phyloP scores from a whole-genome alignment of 1,140 invertebrate genomes.

The Gerris buenoi region DNA sequence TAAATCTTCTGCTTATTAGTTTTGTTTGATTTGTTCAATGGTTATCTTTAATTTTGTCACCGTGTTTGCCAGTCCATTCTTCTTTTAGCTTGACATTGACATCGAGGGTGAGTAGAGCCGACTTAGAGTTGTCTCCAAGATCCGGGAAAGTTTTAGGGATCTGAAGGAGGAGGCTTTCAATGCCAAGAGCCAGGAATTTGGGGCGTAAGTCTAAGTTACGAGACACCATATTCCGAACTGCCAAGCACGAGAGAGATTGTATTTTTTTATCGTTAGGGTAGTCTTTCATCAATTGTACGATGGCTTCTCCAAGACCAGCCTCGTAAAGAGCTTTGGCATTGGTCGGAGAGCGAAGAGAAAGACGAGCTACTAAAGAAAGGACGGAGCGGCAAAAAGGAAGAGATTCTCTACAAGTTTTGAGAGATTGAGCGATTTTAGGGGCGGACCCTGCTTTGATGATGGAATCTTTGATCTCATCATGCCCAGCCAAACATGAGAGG shows the following conservation, averaged over 20 bases:
- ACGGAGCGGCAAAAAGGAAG: neutral
- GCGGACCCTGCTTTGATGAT: neutral
- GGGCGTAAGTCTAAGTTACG: neutral
- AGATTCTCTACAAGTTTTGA: neutral
- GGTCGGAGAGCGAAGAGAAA: neutral
- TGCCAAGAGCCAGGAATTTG: neutral
- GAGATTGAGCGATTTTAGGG: neutral
- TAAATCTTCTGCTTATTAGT: too few species aligned
- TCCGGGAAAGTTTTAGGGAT: neutral
- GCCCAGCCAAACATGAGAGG: neutral
- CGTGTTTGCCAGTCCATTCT: neutral
- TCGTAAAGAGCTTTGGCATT: neutral
- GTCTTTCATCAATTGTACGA: neutral
- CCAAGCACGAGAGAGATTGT: neutral
- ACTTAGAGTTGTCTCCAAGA: neutral
- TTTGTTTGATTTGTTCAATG: too few species aligned
- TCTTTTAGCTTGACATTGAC: neutral
- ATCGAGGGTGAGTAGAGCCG: neutral
- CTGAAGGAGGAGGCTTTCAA: neutral
- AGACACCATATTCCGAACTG: neutral
- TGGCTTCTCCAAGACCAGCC: neutral
- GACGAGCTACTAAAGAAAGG: neutral
- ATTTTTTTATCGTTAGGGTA: neutral
- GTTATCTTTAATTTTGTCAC: too few species aligned
- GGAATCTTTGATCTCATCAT: neutral